Conservation (phyloP, 2,113 vertebrate genomes). For the Lepus americanus region DNA sequence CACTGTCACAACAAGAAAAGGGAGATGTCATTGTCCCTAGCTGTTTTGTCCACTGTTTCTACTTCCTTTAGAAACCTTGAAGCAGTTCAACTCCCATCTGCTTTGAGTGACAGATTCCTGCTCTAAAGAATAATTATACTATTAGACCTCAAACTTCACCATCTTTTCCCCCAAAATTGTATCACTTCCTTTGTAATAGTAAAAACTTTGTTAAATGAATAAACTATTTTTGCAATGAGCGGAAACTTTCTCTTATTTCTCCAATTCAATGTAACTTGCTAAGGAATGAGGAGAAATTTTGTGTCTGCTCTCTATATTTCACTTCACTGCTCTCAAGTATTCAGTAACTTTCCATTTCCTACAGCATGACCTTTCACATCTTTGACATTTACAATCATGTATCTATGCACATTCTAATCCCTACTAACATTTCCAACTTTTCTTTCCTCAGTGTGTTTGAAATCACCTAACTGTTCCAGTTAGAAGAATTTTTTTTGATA, state of each 20-base stretch:
- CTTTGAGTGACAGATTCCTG: not conserved
- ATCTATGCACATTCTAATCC: not conserved
- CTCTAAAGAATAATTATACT: not conserved
- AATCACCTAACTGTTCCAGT: not conserved
- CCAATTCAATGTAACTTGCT: not conserved
- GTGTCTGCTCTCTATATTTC: not conserved
- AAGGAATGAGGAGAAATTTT: not conserved
- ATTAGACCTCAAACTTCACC: not conserved
- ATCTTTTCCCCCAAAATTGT: not conserved
- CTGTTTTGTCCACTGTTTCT: not conserved
- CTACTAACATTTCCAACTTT: too few relatives aligned
- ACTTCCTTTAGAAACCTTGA: not conserved
- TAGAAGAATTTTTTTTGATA: not conserved
- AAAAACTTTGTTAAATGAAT: not conserved
- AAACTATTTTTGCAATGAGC: not conserved
- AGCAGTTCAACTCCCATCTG: not conserved
- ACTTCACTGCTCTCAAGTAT: not conserved
- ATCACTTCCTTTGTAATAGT: not conserved
- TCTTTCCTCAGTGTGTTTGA: too few relatives aligned
- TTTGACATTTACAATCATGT: conserved; percentile 5
- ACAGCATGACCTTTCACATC: not conserved
- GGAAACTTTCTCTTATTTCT: not conserved
- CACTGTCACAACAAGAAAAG: not conserved
- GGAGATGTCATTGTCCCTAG: too few relatives aligned
- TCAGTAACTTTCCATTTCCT: not conserved